phyloP scores from a whole-genome alignment of 2,888 invertebrate species.

The Caenorhabditis sp. region DNA sequence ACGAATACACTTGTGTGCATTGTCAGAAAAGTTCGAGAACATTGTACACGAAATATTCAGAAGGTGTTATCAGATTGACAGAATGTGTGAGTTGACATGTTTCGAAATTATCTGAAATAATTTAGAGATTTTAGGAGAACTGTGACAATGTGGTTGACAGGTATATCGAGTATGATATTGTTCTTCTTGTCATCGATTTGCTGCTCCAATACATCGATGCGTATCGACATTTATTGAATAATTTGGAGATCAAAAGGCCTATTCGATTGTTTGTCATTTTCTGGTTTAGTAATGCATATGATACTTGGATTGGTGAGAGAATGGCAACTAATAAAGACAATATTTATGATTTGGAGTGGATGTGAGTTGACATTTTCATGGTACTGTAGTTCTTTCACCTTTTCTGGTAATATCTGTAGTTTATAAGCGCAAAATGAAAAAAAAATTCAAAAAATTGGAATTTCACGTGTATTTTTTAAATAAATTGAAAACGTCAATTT shows the following conservation, averaged over 20 bases:
- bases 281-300: constrained; percentile 82
- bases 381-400: too few relatives aligned
- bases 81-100: constrained; percentile 61
- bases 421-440: too few relatives aligned
- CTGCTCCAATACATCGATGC: constrained; percentile 83
- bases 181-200: constrained; percentile 85
- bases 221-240: constrained; percentile 85
- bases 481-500: too few relatives aligned
- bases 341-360: constrained; percentile 71
- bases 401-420: too few relatives aligned
- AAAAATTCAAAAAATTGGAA: too few relatives aligned
- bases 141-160: constrained; percentile 84
- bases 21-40: constrained; percentile 49
- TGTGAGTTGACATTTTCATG: constrained; percentile 18
- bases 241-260: constrained; percentile 77
- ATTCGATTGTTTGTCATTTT: constrained; percentile 78
- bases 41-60: constrained; percentile 59
- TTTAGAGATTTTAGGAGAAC: constrained; percentile 76
- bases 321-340: constrained; percentile 55
- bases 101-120: background rate
- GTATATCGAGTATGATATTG: constrained; percentile 89
- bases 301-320: constrained; percentile 73
- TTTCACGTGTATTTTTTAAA: too few relatives aligned
- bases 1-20: constrained; percentile 57
- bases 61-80: constrained; percentile 62